Evolutionary conservation across 1,140 invertebrate species (phyloP), one percentile per base, ranked within the genome.

Genomic region (Anthonomus grandis): DNA sequence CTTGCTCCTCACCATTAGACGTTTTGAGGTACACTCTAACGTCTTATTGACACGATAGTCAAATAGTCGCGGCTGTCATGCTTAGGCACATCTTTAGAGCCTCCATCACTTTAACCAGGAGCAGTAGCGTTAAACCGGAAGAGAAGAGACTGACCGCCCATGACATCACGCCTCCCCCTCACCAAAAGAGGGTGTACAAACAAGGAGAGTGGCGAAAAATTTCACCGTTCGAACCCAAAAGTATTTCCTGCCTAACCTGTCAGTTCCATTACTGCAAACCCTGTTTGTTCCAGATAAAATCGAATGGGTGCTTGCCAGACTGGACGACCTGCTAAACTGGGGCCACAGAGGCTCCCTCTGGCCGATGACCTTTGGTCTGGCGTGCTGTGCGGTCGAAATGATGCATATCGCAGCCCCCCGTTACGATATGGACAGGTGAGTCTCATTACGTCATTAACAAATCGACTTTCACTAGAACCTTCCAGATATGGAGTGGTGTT

Each of bases 311-410:
- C 18, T 68, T 3, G 64, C 63, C 15, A 50, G 66, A 21, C 27
- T 95, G 0, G 97, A 99, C 71, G 96, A 99, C 77, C 72, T 98
- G 5, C 64, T 98, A 0, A 98, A 98, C 74, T 97, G 94, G 92
- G 93, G 89, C 37, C 81, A 94, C 63, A 95, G 93, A 77, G 83
- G 84, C 70, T 98, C 92, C 0, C 71, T 97, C 3, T 98, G 93
- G 95, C 96, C 95, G 0, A 78, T 97, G 75, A 98, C 93, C 22
- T 98, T 98, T 78, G 95, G 95, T 60, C 75, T 98, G 61, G 95
- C 95, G 0, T 98, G 95, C 66, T 98, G 95, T 80, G 95, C 95
- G 59, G 94, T 98, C 0, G 95, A 99, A 78, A 99, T 99, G 97
- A 99, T 99, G 97, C 97, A 99, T 76, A 95, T 98, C 55, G 97